Percentiles rank a stretch among this genome's conserved stretches.
Evolutionary conservation across 2,797 vertebrate species (phyloP).

Genomic region (Aulostomus chinensis): DNA sequence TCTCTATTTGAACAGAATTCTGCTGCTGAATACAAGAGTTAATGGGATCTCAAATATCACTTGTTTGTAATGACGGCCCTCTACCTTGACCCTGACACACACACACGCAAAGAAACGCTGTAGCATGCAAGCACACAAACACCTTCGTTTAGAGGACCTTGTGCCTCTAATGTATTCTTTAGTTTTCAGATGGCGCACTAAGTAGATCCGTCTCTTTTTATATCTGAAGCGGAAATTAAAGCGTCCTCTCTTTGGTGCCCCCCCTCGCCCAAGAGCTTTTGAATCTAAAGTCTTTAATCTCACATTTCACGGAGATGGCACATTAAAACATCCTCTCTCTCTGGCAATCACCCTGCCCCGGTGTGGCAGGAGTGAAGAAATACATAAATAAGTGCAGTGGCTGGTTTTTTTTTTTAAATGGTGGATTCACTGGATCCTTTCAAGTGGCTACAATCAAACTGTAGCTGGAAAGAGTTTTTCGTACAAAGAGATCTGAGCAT

Average conservation of each 20-base stretch:
- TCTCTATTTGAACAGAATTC: constrained; percentile 77
- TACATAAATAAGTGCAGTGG: neutral
- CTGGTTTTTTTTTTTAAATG: constrained; percentile 24
- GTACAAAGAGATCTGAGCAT: constrained; percentile 36
- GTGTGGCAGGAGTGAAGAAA: constrained; percentile 12
- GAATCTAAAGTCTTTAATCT: constrained; percentile 83
- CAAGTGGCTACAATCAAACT: constrained; percentile 54
- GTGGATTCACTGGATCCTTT: constrained; percentile 45
- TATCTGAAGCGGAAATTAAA: constrained; percentile 81
- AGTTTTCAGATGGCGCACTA: constrained; percentile 70
- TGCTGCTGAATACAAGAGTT: constrained; percentile 74
- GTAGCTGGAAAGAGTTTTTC: constrained; percentile 22
- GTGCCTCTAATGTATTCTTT: constrained; percentile 79
- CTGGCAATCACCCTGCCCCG: constrained; percentile 21
- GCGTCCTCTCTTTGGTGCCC: constrained; percentile 55
- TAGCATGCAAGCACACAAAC: constrained; percentile 2
- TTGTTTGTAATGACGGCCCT: constrained; percentile 67
- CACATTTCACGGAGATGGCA: constrained; percentile 57
- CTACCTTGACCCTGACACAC: constrained; percentile 56
- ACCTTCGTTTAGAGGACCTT: constrained; percentile 67
- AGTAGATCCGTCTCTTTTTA: constrained; percentile 65
- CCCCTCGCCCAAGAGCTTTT: constrained; percentile 61
- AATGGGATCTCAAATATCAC: constrained; percentile 77
- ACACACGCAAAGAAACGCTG: constrained; percentile 35
- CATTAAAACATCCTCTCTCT: constrained; percentile 55